Conservation (phyloP, 2,797 vertebrate genomes). For the Scolopax rusticola region DNA sequence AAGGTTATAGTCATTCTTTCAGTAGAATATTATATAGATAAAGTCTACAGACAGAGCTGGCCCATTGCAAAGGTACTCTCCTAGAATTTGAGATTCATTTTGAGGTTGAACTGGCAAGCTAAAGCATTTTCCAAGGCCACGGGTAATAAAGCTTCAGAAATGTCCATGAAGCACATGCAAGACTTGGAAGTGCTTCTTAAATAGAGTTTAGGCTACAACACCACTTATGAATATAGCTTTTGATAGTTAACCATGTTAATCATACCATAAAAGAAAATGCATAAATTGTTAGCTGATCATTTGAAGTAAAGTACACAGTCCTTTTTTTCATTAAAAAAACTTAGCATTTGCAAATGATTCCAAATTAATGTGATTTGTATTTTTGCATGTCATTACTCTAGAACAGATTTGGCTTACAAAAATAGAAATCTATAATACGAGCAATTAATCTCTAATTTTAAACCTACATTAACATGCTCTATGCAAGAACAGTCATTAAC, state of each 20-base stretch:
- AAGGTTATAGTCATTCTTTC: neutral
- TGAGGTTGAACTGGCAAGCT: neutral
- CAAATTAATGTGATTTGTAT: neutral
- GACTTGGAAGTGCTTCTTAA: neutral
- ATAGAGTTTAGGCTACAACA: neutral
- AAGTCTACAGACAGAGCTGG: neutral
- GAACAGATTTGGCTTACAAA: slow-evolving; percentile 12
- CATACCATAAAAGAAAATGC: neutral
- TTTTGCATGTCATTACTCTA: slow-evolving; percentile 19
- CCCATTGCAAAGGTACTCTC: neutral
- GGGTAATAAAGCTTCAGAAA: neutral
- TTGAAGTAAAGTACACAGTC: neutral
- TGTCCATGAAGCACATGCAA: neutral
- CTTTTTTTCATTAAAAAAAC: neutral
- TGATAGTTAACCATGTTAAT: neutral
- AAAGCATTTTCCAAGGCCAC: neutral
- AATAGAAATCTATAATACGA: slow-evolving; percentile 13
- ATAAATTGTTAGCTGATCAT: neutral
- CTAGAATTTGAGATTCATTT: neutral
- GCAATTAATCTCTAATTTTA: slow-evolving; percentile 27
- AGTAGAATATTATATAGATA: neutral
- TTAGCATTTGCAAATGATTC: neutral
- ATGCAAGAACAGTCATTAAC: neutral
- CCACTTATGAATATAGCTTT: neutral
- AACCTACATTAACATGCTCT: neutral